phyloP scores from a whole-genome alignment of 2,113 vertebrate genomes.

The Lepisosteus osseus region DNA sequence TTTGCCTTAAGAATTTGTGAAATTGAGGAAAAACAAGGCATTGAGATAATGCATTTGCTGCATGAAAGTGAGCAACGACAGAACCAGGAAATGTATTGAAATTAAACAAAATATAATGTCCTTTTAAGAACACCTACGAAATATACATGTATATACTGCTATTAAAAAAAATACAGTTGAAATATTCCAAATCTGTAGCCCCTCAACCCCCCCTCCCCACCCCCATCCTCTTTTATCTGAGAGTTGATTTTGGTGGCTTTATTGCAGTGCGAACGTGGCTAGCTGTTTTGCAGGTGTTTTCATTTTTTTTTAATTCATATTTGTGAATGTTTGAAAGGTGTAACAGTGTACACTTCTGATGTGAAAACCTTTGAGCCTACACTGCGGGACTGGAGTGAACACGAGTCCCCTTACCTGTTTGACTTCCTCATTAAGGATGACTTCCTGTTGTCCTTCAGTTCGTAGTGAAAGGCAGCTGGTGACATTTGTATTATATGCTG shows the following conservation, averaged over 20 bases:
- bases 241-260: constrained; percentile 7
- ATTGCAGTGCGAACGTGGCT: constrained; percentile 19
- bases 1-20: constrained; percentile 21
- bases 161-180: background rate
- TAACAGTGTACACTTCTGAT: constrained; percentile 32
- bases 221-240: constrained; percentile 14
- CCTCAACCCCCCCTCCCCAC: background rate
- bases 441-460: no score
- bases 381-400: constrained; percentile 14
- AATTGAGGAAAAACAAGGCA: constrained; percentile 10
- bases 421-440: no score
- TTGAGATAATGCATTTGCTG: background rate
- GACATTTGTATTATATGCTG: no score
- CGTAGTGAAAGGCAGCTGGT: no score
- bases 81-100: background rate
- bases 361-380: constrained; percentile 29
- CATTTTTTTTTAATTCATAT: constrained; percentile 1
- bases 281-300: constrained; percentile 18
- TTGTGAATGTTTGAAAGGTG: constrained; percentile 34
- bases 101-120: background rate
- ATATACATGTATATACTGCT: background rate
- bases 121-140: background rate
- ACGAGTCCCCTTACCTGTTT: background rate
- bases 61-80: background rate
- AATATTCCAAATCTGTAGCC: background rate